Percentiles rank a stretch among this genome's conserved stretches.
These are phyloP conservation scores for Brachionus calyciflorus DNA, from an alignment of 1,140 invertebrate species.

Conservation along the genomic window DNA sequence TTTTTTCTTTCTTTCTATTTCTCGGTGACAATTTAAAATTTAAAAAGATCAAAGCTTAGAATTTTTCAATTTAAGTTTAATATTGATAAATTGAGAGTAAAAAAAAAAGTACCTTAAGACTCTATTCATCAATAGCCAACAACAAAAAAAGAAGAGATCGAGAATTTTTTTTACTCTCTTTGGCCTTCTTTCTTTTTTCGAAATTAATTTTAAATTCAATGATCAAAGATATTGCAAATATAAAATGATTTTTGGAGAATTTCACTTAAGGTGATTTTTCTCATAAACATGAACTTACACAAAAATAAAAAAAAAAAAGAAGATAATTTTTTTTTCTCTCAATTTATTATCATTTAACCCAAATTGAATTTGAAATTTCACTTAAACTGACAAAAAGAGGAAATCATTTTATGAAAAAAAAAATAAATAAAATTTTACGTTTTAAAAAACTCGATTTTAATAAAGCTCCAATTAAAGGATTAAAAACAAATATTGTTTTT, in stretches of 20 bases:
- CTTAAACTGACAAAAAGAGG: no score
- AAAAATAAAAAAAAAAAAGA: no score
- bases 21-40: slow-evolving; percentile 10
- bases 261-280: background rate
- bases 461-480: no score
- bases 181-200: background rate
- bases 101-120: background rate
- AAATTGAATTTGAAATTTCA: no score
- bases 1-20: background rate
- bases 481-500: no score
- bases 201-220: slow-evolving; percentile 18
- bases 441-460: no score
- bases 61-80: slow-evolving; percentile 14
- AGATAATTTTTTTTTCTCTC: no score
- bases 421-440: no score
- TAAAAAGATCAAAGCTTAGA: slow-evolving; percentile 20
- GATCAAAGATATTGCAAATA: slow-evolving; percentile 31
- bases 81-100: slow-evolving; percentile 31
- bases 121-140: background rate
- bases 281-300: background rate
- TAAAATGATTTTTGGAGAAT: background rate
- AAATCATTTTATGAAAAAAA: no score
- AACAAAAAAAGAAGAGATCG: background rate
- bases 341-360: no score
- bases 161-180: slow-evolving; percentile 20